Conservation (phyloP, 2,888 invertebrate species). For the Lypha dubia region DNA sequence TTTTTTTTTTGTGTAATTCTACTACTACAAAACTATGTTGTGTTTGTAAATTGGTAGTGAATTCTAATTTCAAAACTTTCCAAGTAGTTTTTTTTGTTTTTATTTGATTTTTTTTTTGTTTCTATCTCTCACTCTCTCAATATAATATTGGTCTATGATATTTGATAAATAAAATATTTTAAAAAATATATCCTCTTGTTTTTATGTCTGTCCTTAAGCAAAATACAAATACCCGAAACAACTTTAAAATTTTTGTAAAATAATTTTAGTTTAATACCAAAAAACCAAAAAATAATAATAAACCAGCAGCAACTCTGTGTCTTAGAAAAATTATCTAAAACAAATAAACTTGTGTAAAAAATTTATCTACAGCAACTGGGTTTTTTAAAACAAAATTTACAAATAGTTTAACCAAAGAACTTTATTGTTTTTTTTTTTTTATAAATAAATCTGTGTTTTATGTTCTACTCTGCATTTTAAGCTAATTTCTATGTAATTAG, state of each 20-base stretch:
- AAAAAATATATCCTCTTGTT: conserved; percentile 64
- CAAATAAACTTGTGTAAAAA: conserved; percentile 53
- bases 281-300: too few relatives aligned
- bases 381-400: conserved; percentile 46
- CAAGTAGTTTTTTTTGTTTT: conserved; percentile 58
- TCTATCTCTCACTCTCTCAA: conserved; percentile 7
- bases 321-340: conserved; percentile 52
- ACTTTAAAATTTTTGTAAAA: conserved; percentile 53
- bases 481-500: conserved; percentile 63
- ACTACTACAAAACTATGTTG: conserved; percentile 70
- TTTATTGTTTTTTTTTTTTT: conserved; percentile 19
- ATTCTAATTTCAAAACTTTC: conserved; percentile 56
- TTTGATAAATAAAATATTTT: conserved; percentile 29
- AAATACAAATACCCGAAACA: conserved; percentile 41
- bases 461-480: conserved; percentile 63
- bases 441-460: conserved; percentile 65
- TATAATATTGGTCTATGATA: conserved; percentile 47
- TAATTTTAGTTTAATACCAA: conserved; percentile 56
- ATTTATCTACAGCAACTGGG: conserved; percentile 55
- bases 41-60: conserved; percentile 72
- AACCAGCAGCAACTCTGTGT: conserved; percentile 57
- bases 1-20: too few relatives aligned
- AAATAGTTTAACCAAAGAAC: conserved; percentile 64
- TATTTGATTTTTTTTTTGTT: conserved; percentile 2
- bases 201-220: conserved; percentile 63